Conservation (phyloP, 1,140 invertebrate genomes). For the Elymnias hypermnestra region DNA sequence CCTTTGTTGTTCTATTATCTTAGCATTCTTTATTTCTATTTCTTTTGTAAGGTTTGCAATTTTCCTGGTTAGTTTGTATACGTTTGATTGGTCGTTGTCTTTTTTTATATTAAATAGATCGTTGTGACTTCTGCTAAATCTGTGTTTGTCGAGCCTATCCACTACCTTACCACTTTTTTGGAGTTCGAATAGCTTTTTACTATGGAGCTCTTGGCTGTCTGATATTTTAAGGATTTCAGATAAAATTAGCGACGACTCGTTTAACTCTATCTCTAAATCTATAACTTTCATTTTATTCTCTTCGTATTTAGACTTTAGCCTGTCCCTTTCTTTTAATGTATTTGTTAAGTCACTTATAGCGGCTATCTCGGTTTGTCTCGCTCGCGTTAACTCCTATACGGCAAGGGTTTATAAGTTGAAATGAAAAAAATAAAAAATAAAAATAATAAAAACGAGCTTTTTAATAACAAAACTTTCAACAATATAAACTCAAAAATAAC, state of each 20-base stretch:
- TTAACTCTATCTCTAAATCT: conserved; percentile 68
- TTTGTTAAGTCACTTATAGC: conserved; percentile 49
- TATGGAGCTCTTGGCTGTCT: conserved; percentile 47
- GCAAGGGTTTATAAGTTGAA: conserved; percentile 45
- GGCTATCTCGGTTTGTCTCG: conserved; percentile 53
- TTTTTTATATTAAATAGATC: conserved; percentile 39
- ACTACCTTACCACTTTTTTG: conserved; percentile 73
- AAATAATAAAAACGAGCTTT: conserved; percentile 45
- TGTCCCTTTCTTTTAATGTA: conserved; percentile 49
- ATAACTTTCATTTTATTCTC: conserved; percentile 62
- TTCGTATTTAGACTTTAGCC: conserved; percentile 55
- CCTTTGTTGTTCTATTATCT: conserved; percentile 77
- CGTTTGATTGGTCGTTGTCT: conserved; percentile 38
- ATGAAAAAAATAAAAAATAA: conserved; percentile 53
- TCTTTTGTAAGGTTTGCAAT: conserved; percentile 69
- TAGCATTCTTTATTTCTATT: conserved; percentile 70
- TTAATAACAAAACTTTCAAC: conserved; percentile 60
- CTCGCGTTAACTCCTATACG: conserved; percentile 52
- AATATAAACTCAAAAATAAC: conserved; percentile 66
- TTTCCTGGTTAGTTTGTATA: conserved; percentile 56
- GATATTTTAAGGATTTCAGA: conserved; percentile 65
- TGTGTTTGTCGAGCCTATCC: conserved; percentile 61
- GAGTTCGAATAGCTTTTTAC: conserved; percentile 62
- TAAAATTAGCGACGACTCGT: conserved; percentile 64
- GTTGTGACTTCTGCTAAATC: conserved; percentile 56